phyloP scores from a whole-genome alignment of 2,888 invertebrate species.

The Rhyacophila evoluta region DNA sequence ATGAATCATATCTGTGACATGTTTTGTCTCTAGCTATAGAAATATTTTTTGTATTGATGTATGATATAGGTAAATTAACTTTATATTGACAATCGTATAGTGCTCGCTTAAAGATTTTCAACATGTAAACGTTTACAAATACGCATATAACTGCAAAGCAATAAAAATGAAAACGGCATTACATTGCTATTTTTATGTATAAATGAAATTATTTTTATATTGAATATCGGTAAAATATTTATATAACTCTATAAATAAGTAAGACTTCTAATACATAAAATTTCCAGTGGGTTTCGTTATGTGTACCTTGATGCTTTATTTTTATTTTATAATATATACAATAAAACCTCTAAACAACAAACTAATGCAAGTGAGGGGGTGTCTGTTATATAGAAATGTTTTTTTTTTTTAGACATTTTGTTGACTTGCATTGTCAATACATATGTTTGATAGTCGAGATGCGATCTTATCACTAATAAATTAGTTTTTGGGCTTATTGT shows the following conservation, averaged over 20 bases:
- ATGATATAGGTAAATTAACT: slow-evolving; percentile 11
- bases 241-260: neutral
- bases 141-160: slow-evolving; percentile 1
- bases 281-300: neutral
- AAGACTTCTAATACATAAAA: neutral
- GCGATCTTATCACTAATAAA: too few relatives aligned
- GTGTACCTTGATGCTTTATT: neutral
- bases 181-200: neutral
- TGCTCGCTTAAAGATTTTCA: neutral
- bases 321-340: neutral
- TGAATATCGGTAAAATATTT: neutral
- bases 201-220: slow-evolving; percentile 26
- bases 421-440: neutral
- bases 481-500: too few relatives aligned
- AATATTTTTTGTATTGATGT: neutral
- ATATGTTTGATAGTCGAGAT: too few relatives aligned
- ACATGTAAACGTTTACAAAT: neutral
- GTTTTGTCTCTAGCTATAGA: slow-evolving; percentile 7
- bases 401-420: neutral
- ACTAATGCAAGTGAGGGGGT: too few relatives aligned
- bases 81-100: slow-evolving; percentile 19
- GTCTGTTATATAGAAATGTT: too few relatives aligned
- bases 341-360: neutral
- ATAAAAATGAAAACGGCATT: slow-evolving; percentile 16
- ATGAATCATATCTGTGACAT: slow-evolving; percentile 1